phyloP scores from a whole-genome alignment of 1,140 invertebrate species.

The Hermatobates lingyangjiaoensis region DNA sequence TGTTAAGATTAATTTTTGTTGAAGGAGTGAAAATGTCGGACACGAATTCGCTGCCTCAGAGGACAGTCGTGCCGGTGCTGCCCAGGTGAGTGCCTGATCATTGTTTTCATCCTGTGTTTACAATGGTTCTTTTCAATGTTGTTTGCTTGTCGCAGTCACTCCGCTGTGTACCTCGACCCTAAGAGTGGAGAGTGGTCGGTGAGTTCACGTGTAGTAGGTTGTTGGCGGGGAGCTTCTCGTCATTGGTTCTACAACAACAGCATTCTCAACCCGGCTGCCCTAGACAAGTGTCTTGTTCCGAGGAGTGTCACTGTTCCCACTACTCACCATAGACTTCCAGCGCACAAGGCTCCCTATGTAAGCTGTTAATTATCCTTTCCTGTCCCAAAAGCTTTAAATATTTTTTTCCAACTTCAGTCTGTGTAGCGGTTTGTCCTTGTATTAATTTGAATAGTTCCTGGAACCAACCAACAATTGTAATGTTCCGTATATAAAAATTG shows the following conservation, averaged over 20 bases:
- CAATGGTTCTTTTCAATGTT: conserved; percentile 1
- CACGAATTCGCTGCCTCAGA: conserved; percentile 6
- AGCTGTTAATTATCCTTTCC: too few species aligned
- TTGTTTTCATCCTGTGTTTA: not conserved
- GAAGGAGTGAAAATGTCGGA: conserved; percentile 15
- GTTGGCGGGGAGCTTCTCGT: conserved; percentile 1
- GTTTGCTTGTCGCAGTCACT: conserved; percentile 16
- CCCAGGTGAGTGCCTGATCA: conserved; percentile 11
- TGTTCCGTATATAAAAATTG: too few species aligned
- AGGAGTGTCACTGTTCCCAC: conserved; percentile 15
- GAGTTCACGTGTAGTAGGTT: conserved; percentile 16
- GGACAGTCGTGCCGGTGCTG: conserved; percentile 15
- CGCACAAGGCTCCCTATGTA: too few species aligned
- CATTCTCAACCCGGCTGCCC: conserved; percentile 11
- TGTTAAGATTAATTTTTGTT: conserved; percentile 11
- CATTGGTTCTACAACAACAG: conserved; percentile 24
- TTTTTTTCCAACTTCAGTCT: too few species aligned
- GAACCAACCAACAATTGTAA: too few species aligned
- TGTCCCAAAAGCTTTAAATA: too few species aligned
- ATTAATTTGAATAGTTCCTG: too few species aligned
- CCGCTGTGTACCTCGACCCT: conserved; percentile 21
- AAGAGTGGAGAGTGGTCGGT: conserved; percentile 20
- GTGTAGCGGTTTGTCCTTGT: too few species aligned
- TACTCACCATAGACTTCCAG: too few species aligned
- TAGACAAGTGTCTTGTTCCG: conserved; percentile 13